Evolutionary conservation across 1,140 invertebrate species (phyloP), one percentile per base, ranked within the genome.

Genomic region (Halictus rubicundus): DNA sequence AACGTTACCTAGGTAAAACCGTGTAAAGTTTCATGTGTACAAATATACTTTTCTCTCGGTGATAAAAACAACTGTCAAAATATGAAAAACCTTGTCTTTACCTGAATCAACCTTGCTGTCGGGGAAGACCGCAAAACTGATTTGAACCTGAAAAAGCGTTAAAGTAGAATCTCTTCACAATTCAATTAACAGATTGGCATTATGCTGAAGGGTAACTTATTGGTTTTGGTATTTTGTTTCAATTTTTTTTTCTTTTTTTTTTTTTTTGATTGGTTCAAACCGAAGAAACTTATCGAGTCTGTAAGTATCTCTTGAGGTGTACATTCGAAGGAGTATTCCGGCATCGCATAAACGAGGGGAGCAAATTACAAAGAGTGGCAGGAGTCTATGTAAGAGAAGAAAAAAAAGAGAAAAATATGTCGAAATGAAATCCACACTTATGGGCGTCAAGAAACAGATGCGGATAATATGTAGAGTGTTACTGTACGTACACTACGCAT

Each of bases 71-170:
- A 85, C 85, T 79, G 78, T 73, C 70, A 84, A 88, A 89, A 78
- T 81, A 87, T 80, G 86, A 80, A 88, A 87, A 89, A 85, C 84
- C 85, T 89, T 88, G 63, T 84, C 89, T 91, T 92, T 92, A 92
- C 91, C 92, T 92, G 91, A 91, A 91, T 93, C 91, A 85, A 91
- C 86, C 86, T 91, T 93, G 91, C 87, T 87, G 88, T 93, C 91
- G 80, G 89, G 88, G 89, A 89, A 92, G 89, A 92, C 90, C 89
- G 91, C 89, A 90, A 90, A 92, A 92, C 89, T 91, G 89, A 91
- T 91, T 90, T 92, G 91, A 89, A 92, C 90, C 91, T 92, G 91
- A 91, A 92, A 92, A 92, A 92, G 87, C 78, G 88, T 89, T 87
- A 89, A 89, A 88, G 88, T 88, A 90, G 76, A 90, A 82, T 88